Base-by-base conservation (phyloP, 2,797 vertebrate genomes). In the Orestias chungarensis region DNA sequence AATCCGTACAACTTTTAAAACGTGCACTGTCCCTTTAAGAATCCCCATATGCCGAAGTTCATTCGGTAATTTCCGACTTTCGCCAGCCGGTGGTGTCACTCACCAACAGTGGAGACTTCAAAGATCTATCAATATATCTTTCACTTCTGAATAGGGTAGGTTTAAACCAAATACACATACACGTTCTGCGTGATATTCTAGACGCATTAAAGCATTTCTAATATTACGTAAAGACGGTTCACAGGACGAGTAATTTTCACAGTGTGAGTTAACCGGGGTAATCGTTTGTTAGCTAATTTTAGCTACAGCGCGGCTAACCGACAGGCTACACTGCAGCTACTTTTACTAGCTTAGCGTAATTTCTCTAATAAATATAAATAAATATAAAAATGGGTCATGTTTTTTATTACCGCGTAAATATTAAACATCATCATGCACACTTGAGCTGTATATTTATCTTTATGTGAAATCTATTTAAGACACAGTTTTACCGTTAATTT, bases 1-100 rank as follows among this genome's bases (percentile, higher is more conserved):
- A 57, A 31, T 57, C 54, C 31, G 11, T 15, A 7, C n/a, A 42
- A n/a, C 1, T 38, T 20, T 65, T 18, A 40, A 18, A 40, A 29
- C 9, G 15, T 20, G 42, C 8, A 44, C 27, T 33, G 62, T 65
- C 18, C 17, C 62, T 66, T 66, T 72, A 54, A 54, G 70, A 72
- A 14, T 70, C 31, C n/a, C 1, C 6, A 27, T 54, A 55, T 44
- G 27, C 15, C 62, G 64, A 73, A 66, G 62, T 55, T 31, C 20
- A 74, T 64, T 82, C 84, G 83, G 87, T 82, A 82, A 74, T 93
- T 91, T 92, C 92, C 89, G 92, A 90, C 75, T 25, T 3, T 29
- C 57, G 52, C 71, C 91, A 93, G 93, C 93, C 93, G 93, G 93
- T 61, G 86, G 92, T 93, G 93, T 95, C 93, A 93, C 82, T 95